Conservation (phyloP, 1,140 invertebrate genomes). For the Metopolophium dirhodum region DNA sequence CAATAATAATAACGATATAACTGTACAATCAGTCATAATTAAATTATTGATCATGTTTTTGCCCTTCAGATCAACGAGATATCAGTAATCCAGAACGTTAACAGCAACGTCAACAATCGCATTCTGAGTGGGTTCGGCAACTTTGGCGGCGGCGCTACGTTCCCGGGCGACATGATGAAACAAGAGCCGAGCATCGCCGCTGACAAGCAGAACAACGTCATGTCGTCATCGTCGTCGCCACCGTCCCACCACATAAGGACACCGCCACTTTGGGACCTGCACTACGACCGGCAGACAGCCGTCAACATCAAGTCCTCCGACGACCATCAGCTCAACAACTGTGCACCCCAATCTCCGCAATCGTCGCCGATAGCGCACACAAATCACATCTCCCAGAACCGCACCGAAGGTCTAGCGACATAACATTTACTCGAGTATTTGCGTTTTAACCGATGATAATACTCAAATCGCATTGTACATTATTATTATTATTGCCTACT, state of each 20-base stretch:
- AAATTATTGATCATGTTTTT: no score
- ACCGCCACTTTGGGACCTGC: conserved; percentile 61
- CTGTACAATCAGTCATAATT: background rate
- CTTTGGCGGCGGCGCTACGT: background rate
- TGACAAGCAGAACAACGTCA: conserved; percentile 53
- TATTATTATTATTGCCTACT: background rate
- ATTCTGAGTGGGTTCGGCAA: conserved; percentile 59
- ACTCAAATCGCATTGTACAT: conserved; percentile 24
- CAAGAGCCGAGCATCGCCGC: conserved; percentile 48
- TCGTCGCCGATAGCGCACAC: conserved; percentile 24
- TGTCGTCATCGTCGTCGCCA: conserved; percentile 47
- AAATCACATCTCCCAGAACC: conserved; percentile 48
- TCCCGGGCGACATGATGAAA: conserved; percentile 36
- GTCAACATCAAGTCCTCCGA: conserved; percentile 56
- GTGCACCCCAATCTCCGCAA: conserved; percentile 8
- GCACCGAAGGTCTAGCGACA: conserved; percentile 67
- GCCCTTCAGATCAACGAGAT: conserved; percentile 70
- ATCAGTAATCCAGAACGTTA: conserved; percentile 67
- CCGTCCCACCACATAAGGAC: conserved; percentile 58
- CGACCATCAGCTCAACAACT: conserved; percentile 16
- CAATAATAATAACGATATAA: no score
- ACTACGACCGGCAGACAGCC: conserved; percentile 60
- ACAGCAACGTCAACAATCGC: conserved; percentile 63
- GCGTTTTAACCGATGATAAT: conserved; percentile 47
- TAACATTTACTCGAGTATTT: conserved; percentile 60